Conservation (phyloP, 2,888 invertebrate genomes). For the Calephelis perditalis region DNA sequence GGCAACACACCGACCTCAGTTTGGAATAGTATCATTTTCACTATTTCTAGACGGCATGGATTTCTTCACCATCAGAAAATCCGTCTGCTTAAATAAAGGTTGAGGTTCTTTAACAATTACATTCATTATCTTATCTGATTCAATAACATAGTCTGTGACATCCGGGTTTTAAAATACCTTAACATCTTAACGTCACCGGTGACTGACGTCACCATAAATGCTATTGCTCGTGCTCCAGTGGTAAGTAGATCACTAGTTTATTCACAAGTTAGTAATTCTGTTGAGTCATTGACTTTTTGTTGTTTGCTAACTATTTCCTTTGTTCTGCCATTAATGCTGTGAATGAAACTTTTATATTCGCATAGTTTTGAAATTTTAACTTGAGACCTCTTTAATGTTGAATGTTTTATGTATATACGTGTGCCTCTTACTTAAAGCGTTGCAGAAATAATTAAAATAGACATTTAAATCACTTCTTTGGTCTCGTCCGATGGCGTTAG, state of each 20-base stretch:
- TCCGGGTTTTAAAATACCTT: background rate
- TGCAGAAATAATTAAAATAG: too few species aligned
- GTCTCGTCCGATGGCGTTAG: too few species aligned
- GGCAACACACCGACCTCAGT: too few species aligned
- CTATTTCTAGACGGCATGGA: too few species aligned
- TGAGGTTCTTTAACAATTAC: too few species aligned
- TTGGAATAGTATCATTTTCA: too few species aligned
- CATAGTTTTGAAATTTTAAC: constrained; percentile 9
- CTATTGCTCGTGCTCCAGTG: background rate
- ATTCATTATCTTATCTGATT: background rate
- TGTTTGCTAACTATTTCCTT: constrained; percentile 11
- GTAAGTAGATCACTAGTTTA: constrained; percentile 13
- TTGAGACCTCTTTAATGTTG: constrained; percentile 4
- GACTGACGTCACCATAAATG: background rate
- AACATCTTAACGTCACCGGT: background rate
- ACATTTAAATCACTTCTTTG: too few species aligned
- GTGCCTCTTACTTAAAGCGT: too few species aligned
- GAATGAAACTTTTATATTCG: constrained; percentile 11
- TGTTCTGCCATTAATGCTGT: constrained; percentile 10
- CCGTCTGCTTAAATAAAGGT: too few species aligned
- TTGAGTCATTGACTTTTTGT: constrained; percentile 13
- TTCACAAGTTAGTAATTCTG: constrained; percentile 11
- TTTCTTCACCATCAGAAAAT: too few species aligned
- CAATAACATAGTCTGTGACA: background rate
- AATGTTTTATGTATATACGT: too few species aligned